Evolutionary conservation across 1,140 invertebrate genomes (phyloP), one percentile per base, ranked within the genome.

Genomic region (Lanistes nyassanus): DNA sequence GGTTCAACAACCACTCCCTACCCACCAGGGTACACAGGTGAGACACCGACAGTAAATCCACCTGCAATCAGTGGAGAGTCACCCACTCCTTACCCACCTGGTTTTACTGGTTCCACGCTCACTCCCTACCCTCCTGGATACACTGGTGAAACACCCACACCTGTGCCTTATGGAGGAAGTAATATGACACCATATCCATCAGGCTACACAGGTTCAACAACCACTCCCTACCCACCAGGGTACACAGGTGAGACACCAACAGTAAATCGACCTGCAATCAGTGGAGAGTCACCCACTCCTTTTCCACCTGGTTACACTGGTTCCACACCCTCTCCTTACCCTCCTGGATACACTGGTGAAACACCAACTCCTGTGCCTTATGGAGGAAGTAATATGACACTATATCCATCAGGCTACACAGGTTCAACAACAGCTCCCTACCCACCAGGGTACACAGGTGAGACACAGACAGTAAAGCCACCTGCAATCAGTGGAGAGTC

Each of bases 211-310:
- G 66, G 66, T 51, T 39, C 47, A 36, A 68, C 66, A 68, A 39
- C 66, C 66, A 68, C 66, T 68, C 39, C 66, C 65, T 67, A 67
- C 65, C 65, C 65, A 39, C 65, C 65, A 39, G 16, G 65, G 29
- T 68, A 68, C 42, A 68, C 66, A 29, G 66, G 66, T 6, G 66
- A 68, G 37, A 68, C 42, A 19, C 66, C 66, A 23, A 68, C 66
- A 51, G 66, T 29, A 13, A n/a, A 51, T 47, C 66, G 39, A 68
- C 66, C 66, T 21, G 36, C 39, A 23, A n/a, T 51, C 37, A 47
- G n/a, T 51, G 66, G 66, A 29, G 66, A 68, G 23, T 51, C 66
- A 68, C 66, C 66, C 37, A 68, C 66, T 68, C 39, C 66, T 29
- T 68, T 51, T 29, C 66, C 66, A 51, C 66, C 66, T 5, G 26